These are phyloP conservation scores for Orthonyx spaldingii DNA, from an alignment of 2,113 vertebrate genomes.

Conservation along the genomic window DNA sequence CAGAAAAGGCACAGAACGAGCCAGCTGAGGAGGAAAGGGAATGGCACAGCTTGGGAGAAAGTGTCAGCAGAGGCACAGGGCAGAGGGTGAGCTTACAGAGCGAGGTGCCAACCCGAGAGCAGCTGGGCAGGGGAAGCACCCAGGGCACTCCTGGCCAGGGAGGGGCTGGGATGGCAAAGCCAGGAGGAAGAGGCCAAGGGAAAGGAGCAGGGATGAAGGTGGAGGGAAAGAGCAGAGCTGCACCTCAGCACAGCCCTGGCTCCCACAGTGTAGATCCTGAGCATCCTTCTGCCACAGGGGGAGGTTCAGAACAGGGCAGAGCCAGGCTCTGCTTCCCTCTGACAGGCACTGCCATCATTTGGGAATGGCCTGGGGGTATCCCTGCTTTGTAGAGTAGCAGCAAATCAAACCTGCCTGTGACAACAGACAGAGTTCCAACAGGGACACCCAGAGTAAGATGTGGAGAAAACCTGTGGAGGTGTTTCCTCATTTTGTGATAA, in stretches of 20 bases:
- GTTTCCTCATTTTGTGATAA: not conserved
- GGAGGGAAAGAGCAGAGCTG: not conserved
- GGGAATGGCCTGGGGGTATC: rapidly evolving
- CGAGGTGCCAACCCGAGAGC: not conserved
- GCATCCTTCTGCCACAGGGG: not conserved
- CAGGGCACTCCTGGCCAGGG: not conserved
- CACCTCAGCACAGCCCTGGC: not conserved
- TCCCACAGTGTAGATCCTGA: not conserved
- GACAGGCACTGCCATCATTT: too few relatives aligned
- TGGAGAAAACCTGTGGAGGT: rapidly evolving
- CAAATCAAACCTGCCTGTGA: not conserved
- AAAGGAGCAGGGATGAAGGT: not conserved
- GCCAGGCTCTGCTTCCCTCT: not conserved
- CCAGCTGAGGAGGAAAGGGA: not conserved
- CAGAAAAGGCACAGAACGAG: not conserved
- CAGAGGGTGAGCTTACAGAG: not conserved
- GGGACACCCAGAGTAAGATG: rapidly evolving
- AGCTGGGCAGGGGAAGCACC: not conserved
- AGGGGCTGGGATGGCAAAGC: not conserved
- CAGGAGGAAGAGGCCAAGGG: not conserved
- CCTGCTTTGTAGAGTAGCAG: not conserved
- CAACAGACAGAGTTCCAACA: not conserved
- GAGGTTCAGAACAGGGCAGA: not conserved
- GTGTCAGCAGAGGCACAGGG: rapidly evolving
- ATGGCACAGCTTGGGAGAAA: not conserved